Base-by-base conservation (phyloP, 2,888 invertebrate species). In the Philereme vetulata region DNA sequence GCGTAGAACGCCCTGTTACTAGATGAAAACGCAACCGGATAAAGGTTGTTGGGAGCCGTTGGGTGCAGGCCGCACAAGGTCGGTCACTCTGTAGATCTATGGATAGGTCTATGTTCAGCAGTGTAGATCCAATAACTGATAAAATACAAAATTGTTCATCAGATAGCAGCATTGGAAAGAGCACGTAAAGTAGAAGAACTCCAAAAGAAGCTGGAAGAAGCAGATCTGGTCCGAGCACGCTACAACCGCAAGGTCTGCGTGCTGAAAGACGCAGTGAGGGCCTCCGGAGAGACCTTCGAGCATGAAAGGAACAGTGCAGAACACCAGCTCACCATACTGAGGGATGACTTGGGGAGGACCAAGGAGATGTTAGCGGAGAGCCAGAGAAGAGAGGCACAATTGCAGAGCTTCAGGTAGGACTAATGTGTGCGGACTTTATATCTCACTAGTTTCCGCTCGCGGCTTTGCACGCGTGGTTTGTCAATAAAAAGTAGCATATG, bases 131-230 rank as follows among this genome's bases (percentile, higher is more conserved):
- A 2, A 21, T 21, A 2, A 2, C 21, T 21, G 21, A 21, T 5
- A 7, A 8, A 6, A 8, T 38, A 38, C 38, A 38, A 38, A 38
- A 6, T 38, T 38, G 6, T 11, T 44, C 6, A 7, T 7, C 6
- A 44, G 97, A 96, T 97, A 74, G 95, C 96, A 11, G 95, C 97
- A 0, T 79, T 97, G 72, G 97, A 97, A 81, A 93, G 96, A 36
- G 96, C 96, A 1, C 93, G 97, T 34, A 97, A 96, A 86, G 94
- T 97, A 55, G 97, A 97, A 77, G 97, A 97, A 64, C 88, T 97
- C 3, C 96, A 97, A 69, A 95, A 96, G 79, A 95, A 96, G 67
- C 84, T 97, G 34, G 95, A 96, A 46, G 97, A 97, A 78, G 94
- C 96, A 45, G 97, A 97, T 77, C 93, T 96, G 70, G 87, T 97